Evolutionary conservation across 2,113 vertebrate genomes (phyloP), one percentile per base, ranked within the genome.

Genomic region (Macrotus californicus): DNA sequence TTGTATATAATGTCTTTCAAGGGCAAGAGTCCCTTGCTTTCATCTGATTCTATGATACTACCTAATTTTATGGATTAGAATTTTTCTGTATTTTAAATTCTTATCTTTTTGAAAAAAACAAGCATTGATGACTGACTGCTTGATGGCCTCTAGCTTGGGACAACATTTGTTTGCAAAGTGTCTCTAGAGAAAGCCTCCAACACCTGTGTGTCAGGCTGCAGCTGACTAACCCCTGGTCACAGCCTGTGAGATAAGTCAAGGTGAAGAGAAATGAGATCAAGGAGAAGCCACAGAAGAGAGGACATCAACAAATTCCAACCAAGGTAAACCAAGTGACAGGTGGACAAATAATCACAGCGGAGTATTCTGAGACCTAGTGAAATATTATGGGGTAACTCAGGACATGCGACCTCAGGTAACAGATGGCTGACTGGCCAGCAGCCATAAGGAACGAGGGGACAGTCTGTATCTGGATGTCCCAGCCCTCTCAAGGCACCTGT

Each of bases 1-100:
- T 6, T 34, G 43, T 4, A 2, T 4, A 14, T 7, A 21, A 36
- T 0, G 0, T 46, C n/a, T 52, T 18, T 48, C 50, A 3, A 8
- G 41, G 70, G 73, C 0, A 0, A 56, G 39, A 54, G 18, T 16
- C 24, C 59, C 61, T 76, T 70, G 31, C 8, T 48, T 48, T 29
- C 36, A 11, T 9, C 41, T 41, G 13, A 66, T n/a, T 36, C 72
- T 52, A 24, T 34, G 31, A n/a, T 7, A 22, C 54, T 26, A n/a
- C 31, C 52, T 54, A 54, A 54, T 54, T 54, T 19, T 3, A 1
- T 29, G 82, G 9, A 59, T 19, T 21, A 24, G 43, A 29, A 56
- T 21, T 48, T 70, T 39, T 26, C 41, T 2, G 26, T 24, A 0
- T 11, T 19, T 59, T 59, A 13, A 69, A 46, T 54, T 21, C 7